These are phyloP conservation scores for Epinephelus coioides DNA, from an alignment of 2,797 vertebrate genomes.

Conservation along the genomic window DNA sequence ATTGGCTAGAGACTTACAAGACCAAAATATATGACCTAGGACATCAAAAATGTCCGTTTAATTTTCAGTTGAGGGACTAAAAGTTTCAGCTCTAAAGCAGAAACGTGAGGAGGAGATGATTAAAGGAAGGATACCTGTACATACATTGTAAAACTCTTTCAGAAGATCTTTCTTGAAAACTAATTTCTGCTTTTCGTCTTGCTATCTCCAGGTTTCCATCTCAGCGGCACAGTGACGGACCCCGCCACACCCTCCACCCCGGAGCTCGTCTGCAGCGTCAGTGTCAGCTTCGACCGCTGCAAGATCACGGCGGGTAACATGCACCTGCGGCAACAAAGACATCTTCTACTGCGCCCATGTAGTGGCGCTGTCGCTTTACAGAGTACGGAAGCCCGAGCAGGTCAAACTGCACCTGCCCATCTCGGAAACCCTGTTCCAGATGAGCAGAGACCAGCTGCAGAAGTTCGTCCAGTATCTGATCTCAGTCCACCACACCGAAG, in stretches of 20 bases:
- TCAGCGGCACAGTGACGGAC: conserved; percentile 98
- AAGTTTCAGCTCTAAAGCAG: background rate
- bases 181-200: background rate
- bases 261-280: conserved; percentile 96
- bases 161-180: background rate
- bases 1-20: background rate
- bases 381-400: conserved; percentile 97
- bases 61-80: background rate
- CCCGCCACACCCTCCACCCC: conserved; percentile 94
- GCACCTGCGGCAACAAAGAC: conserved; percentile 99
- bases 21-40: background rate
- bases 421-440: conserved; percentile 99
- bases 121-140: background rate
- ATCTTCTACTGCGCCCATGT: conserved; percentile 99
- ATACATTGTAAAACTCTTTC: background rate
- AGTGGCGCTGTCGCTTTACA: conserved; percentile 97
- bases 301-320: conserved; percentile 99
- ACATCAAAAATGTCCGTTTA: background rate
- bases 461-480: conserved; percentile 99
- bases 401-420: conserved; percentile 99
- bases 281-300: conserved; percentile 99
- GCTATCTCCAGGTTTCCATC: conserved; percentile 91
- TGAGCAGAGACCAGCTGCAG: conserved; percentile 99
- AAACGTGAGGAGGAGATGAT: background rate
- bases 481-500: conserved; percentile 98